Evolutionary conservation across 2,888 invertebrate genomes (phyloP).

Genomic region (Endotricha flammealis): DNA sequence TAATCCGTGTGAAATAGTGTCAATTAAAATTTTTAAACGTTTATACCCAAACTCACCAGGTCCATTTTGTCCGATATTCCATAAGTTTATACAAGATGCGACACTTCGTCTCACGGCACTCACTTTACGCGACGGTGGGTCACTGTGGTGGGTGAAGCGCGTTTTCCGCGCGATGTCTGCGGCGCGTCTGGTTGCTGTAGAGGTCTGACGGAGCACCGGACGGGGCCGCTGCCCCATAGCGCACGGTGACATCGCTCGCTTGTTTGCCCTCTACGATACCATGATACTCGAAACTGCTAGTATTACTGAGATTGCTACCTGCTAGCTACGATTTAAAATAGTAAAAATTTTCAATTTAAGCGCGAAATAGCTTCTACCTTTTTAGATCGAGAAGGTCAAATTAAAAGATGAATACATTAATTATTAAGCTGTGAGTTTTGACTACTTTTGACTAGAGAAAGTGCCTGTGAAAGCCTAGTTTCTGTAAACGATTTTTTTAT

Average conservation of each 20-base stretch:
- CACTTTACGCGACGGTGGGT: background rate
- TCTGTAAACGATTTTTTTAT: no score
- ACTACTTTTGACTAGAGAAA: no score
- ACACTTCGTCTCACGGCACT: background rate
- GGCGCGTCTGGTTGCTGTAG: conserved; percentile 52
- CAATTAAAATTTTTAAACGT: background rate
- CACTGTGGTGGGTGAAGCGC: conserved; percentile 22
- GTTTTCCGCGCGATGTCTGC: conserved; percentile 56
- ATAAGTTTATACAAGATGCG: background rate
- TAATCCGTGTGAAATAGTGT: no score
- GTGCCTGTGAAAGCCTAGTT: no score
- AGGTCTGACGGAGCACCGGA: conserved; percentile 28
- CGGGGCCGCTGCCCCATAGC: conserved; percentile 20
- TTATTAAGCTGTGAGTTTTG: no score
- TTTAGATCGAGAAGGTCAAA: no score
- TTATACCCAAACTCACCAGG: conserved; percentile 6
- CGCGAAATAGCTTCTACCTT: no score
- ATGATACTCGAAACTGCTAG: no score
- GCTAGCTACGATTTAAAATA: no score
- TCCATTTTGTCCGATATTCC: conserved; percentile 9
- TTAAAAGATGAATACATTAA: no score
- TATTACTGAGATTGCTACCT: no score
- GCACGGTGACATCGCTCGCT: conserved; percentile 16
- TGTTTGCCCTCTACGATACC: background rate
- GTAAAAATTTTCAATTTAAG: no score